phyloP scores from a whole-genome alignment of 2,113 vertebrate species.

The Mellivora capensis region DNA sequence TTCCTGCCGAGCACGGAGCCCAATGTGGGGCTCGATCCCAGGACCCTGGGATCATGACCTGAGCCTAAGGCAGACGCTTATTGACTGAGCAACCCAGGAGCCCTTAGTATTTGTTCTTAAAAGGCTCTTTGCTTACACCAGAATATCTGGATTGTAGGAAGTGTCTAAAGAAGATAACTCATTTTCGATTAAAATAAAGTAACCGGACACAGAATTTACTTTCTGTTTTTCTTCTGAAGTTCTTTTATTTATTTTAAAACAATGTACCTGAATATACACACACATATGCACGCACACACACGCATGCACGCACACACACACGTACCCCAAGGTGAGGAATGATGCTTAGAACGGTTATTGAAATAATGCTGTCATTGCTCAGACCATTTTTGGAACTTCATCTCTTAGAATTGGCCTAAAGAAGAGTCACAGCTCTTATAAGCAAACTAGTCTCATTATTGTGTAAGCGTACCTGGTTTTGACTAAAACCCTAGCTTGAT shows the following conservation, averaged over 20 bases:
- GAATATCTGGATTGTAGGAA: background rate
- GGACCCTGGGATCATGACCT: too few relatives aligned
- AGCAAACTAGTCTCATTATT: background rate
- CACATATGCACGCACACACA: background rate
- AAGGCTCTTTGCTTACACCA: background rate
- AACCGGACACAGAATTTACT: background rate
- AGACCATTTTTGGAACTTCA: background rate
- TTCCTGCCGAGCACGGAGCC: too few relatives aligned
- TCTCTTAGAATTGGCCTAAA: background rate
- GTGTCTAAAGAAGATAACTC: background rate
- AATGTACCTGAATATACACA: background rate
- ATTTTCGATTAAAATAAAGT: background rate
- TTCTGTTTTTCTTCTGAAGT: background rate
- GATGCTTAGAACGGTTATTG: background rate
- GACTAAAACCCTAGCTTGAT: background rate
- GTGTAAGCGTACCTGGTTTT: background rate
- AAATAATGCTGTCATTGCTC: background rate
- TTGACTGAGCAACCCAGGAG: too few relatives aligned
- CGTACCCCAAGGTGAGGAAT: background rate
- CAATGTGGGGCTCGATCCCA: too few relatives aligned
- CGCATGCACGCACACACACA: background rate
- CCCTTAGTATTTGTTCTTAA: background rate
- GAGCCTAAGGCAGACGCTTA: too few relatives aligned
- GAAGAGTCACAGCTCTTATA: background rate
- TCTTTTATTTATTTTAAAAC: background rate